Conservation (phyloP, 37 sponge, comb jelly and placozoan genomes). For the Theonella swinhoei region DNA sequence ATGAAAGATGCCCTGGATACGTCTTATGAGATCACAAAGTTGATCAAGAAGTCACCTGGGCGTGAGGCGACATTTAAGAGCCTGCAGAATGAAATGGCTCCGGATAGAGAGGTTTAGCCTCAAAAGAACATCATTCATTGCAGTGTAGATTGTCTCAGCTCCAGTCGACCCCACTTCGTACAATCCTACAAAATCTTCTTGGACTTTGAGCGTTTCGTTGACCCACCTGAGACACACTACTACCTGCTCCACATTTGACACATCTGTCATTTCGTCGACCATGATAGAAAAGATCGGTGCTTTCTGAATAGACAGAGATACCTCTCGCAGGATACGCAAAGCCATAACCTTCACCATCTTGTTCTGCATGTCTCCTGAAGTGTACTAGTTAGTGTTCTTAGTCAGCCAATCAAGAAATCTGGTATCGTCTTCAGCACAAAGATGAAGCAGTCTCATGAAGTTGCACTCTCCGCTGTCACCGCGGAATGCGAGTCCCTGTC, state of each 20-base stretch:
- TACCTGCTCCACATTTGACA: conserved; percentile 67
- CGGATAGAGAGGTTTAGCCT: conserved; percentile 45
- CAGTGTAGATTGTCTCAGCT: conserved; percentile 4
- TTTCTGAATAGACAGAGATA: conserved; percentile 21
- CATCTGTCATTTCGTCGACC: conserved; percentile 80
- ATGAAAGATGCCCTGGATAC: conserved; percentile 53
- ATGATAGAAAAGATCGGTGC: conserved; percentile 53
- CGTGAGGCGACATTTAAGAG: conserved; percentile 54
- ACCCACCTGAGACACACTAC: conserved; percentile 72
- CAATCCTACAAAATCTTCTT: no score
- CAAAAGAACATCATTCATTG: conserved; percentile 47
- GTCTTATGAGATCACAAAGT: conserved; percentile 49
- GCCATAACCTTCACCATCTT: conserved; percentile 66
- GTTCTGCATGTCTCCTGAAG: conserved; percentile 58
- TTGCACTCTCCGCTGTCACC: conserved; percentile 51
- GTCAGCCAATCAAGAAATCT: no score
- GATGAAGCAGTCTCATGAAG: conserved; percentile 37
- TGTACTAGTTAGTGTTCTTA: conserved; percentile 53
- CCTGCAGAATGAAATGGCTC: no score
- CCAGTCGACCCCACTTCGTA: conserved; percentile 34
- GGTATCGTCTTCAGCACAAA: conserved; percentile 30
- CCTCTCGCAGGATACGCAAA: conserved; percentile 47
- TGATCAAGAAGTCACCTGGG: conserved; percentile 61
- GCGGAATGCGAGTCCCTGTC: conserved; percentile 57
- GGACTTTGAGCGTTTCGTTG: conserved; percentile 29